Conservation (phyloP, 2,888 invertebrate genomes). For the Perizoma affinitatum region DNA sequence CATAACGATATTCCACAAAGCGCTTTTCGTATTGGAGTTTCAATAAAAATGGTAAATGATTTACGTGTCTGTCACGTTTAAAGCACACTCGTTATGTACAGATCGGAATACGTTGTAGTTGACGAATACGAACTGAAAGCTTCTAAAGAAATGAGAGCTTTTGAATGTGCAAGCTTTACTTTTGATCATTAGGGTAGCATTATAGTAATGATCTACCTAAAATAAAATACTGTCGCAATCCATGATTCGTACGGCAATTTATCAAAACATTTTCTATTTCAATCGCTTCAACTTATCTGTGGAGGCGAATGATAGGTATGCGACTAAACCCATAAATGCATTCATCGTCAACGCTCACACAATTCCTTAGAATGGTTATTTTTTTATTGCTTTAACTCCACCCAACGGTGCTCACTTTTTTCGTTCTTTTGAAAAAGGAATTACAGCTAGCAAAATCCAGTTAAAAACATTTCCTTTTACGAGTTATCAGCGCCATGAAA, state of each 20-base stretch:
- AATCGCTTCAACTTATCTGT: neutral
- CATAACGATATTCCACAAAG: slow-evolving; percentile 32
- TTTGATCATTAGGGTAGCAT: slow-evolving; percentile 8
- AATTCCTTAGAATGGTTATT: slow-evolving; percentile 58
- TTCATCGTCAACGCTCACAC: slow-evolving; percentile 53
- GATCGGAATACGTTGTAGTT: slow-evolving; percentile 21
- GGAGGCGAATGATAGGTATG: slow-evolving; percentile 39
- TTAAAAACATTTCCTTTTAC: slow-evolving; percentile 63
- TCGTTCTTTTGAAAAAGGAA: slow-evolving; percentile 53
- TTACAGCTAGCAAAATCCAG: slow-evolving; percentile 54
- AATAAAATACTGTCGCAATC: slow-evolving; percentile 5
- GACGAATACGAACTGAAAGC: slow-evolving; percentile 7
- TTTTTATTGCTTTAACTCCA: slow-evolving; percentile 62
- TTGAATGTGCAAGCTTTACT: slow-evolving; percentile 18
- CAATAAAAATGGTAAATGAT: slow-evolving; percentile 35
- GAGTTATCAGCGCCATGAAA: slow-evolving; percentile 56
- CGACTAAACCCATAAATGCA: slow-evolving; percentile 53
- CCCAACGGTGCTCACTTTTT: slow-evolving; percentile 55
- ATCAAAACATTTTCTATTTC: neutral
- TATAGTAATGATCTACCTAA: neutral
- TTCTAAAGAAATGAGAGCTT: slow-evolving; percentile 11
- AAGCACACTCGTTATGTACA: slow-evolving; percentile 24
- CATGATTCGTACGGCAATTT: neutral
- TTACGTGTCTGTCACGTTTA: slow-evolving; percentile 36
- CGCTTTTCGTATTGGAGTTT: slow-evolving; percentile 29